Base-by-base conservation (phyloP, 2,113 vertebrate species). In the Tylochromis polylepis region DNA sequence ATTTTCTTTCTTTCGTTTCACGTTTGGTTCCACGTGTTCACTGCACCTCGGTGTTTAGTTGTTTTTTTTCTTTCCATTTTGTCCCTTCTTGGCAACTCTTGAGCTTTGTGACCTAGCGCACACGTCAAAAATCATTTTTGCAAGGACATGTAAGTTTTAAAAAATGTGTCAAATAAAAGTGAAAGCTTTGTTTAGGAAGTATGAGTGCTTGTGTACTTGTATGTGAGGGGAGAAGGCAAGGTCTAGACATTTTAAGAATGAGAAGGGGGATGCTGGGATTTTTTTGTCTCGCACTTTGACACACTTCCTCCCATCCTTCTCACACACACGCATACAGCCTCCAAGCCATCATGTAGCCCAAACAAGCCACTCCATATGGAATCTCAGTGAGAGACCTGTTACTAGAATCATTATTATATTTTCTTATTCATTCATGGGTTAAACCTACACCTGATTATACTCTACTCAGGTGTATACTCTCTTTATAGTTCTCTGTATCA, bases 31-130 rank as follows among this genome's bases (percentile, higher is more conserved):
- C 41, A 46, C 41, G 34, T 41, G 36, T 38, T 36, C 60, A 8
- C 34, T 65, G 60, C 60, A 65, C 20, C 34, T 65, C 5, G 2
- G 11, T 38, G 58, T 6, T n/a, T n/a, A 2, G 60, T 1, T 62
- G 59, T 1, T 60, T 60, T 29, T 7, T 36, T 36, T 38, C n/a
- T 10, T 41, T 11, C 8, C 38, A 11, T 11, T 11, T 11, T 11
- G 38, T 41, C 38, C 9, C 38, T 41, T 41, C 10, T 7, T 4
- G 31, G 59, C 31, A 0, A n/a, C n/a, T 31, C 18, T 38, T 36
- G 34, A 36, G 34, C 20, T 65, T 3, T 2, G 18, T n/a, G 36
- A 12, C 59, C 0, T 1, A 36, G 59, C 15, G 5, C 4, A 2
- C 51, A 5, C 51, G 46, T 46, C 43, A 2, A 49, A 16, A 49